Conservation (phyloP, 1,140 invertebrate genomes). For the Apocrypta bakeri region DNA sequence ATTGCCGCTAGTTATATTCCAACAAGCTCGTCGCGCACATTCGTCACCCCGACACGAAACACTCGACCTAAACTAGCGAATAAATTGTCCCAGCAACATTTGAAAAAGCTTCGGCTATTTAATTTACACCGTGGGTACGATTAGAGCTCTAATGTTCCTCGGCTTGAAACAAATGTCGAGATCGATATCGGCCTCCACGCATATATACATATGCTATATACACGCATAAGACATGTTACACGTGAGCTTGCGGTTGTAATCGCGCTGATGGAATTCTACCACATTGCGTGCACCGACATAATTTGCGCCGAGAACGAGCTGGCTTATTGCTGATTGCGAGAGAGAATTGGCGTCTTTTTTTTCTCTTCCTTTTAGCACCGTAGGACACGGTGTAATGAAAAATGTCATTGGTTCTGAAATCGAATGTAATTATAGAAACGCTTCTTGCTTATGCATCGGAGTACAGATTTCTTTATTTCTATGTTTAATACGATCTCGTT, state of each 20-base stretch:
- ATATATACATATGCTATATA: too few relatives aligned
- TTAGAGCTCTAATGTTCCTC: conserved; percentile 13
- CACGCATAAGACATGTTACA: neutral
- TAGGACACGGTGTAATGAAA: too few relatives aligned
- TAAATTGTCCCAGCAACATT: neutral
- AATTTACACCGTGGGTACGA: neutral
- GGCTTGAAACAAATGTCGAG: conserved; percentile 55
- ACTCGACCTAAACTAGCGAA: neutral
- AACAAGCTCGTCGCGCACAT: neutral
- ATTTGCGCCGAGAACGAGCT: neutral
- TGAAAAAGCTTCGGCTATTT: neutral
- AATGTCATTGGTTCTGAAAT: neutral
- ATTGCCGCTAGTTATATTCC: neutral
- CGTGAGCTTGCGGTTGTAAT: neutral
- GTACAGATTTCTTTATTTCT: neutral
- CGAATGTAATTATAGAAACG: neutral
- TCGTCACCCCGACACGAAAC: neutral
- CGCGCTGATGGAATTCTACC: neutral
- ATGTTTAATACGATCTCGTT: neutral
- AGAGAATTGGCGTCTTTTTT: neutral
- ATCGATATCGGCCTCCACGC: conserved; percentile 52
- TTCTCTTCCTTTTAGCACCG: neutral
- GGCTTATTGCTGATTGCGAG: neutral
- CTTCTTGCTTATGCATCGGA: neutral
- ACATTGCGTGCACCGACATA: conserved; percentile 9